Percentiles rank a stretch among this genome's conserved stretches.
Evolutionary conservation across 2,797 vertebrate species (phyloP).

Genomic region (Coracias cyanogaster): DNA sequence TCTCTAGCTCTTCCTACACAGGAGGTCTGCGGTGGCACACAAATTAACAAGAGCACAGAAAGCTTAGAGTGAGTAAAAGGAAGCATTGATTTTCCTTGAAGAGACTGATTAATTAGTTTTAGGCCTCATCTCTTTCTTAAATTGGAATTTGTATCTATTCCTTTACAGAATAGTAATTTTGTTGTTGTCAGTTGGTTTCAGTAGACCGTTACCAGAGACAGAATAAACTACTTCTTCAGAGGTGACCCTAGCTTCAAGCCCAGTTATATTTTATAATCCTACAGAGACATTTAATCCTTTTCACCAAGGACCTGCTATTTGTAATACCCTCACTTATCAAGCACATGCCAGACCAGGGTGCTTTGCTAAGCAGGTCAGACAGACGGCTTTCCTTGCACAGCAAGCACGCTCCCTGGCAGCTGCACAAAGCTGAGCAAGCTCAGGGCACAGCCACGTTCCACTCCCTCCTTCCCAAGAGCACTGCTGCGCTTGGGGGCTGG

Average conservation of each 20-base stretch:
- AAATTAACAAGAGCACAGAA: not conserved
- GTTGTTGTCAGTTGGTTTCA: not conserved
- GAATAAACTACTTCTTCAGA: not conserved
- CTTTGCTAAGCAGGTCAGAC: not conserved
- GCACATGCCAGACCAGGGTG: fast-evolving
- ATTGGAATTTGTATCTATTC: not conserved
- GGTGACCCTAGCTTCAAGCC: not conserved
- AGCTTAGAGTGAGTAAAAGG: not conserved
- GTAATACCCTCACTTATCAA: not conserved
- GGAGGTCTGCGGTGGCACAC: not conserved
- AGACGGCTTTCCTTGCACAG: not conserved
- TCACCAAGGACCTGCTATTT: fast-evolving
- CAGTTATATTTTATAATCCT: not conserved
- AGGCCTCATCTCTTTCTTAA: not conserved
- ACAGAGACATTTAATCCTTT: not conserved
- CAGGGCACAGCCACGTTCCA: not conserved
- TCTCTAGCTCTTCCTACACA: not conserved
- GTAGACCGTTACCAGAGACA: not conserved
- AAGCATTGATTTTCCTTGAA: not conserved
- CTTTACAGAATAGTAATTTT: not conserved
- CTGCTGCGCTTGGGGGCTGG: fast-evolving
- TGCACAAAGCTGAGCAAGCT: fast-evolving
- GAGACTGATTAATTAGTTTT: not conserved
- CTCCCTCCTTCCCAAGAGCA: fast-evolving
- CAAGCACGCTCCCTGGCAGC: not conserved